Evolutionary conservation across 2,888 invertebrate genomes (phyloP).

Genomic region (Amphipyra tragopoginis): DNA sequence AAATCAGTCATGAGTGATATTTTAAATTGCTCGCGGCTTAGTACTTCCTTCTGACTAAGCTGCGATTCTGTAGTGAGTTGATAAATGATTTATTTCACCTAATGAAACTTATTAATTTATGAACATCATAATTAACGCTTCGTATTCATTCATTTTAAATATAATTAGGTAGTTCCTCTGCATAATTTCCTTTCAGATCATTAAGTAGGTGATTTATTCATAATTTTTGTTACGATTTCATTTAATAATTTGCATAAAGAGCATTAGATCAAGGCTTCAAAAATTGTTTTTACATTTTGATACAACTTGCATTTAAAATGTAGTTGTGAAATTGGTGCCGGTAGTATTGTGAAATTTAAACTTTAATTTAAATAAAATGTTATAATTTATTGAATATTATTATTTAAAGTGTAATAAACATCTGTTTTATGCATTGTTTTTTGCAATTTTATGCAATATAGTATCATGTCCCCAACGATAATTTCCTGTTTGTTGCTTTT

Average conservation of each 20-base stretch:
- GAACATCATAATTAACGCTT: not conserved
- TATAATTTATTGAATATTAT: too few relatives aligned
- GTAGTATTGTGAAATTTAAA: not conserved
- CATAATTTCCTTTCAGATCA: conserved; percentile 1
- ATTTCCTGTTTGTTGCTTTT: too few relatives aligned
- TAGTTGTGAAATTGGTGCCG: not conserved
- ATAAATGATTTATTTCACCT: not conserved
- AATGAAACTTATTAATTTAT: not conserved
- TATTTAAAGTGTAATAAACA: too few relatives aligned
- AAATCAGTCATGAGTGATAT: too few relatives aligned
- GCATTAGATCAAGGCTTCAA: conserved; percentile 28
- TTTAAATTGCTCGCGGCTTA: too few relatives aligned
- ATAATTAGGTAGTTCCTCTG: conserved; percentile 6
- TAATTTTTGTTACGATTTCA: conserved; percentile 23
- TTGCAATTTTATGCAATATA: too few relatives aligned
- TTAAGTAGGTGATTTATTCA: conserved; percentile 20
- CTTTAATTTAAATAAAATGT: not conserved
- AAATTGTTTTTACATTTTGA: conserved; percentile 1
- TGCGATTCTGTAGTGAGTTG: too few relatives aligned
- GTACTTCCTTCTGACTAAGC: too few relatives aligned
- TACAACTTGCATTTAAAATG: conserved; percentile 1
- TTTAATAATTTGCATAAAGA: conserved; percentile 26
- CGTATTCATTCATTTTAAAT: conserved; percentile 12
- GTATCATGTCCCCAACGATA: too few relatives aligned
- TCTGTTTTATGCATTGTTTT: too few relatives aligned